Evolutionary conservation across 2,113 vertebrate species (phyloP), one percentile per base, ranked within the genome.

Genomic region (Leiothrix lutea): DNA sequence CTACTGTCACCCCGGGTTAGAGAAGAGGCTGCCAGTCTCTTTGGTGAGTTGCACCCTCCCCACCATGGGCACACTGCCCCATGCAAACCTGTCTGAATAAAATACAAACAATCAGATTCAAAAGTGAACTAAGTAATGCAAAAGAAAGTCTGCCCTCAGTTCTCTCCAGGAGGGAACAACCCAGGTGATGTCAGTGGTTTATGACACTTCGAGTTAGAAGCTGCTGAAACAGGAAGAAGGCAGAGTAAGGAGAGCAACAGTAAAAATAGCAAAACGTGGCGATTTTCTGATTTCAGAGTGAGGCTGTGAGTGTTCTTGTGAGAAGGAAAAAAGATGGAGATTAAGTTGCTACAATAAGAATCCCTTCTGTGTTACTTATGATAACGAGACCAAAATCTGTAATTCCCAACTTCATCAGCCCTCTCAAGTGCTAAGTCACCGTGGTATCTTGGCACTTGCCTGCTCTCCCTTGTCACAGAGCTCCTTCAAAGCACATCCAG

Each of bases 401-500:
- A 64, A 53, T 74, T 86, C 35, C 74, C 2, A 14, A 78, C 72
- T 80, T 73, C 75, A 88, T 31, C 75, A 86, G 75, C 44, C 42
- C 65, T 80, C 65, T 71, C 0, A 0, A 71, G 47, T 64, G 47
- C 92, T 65, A 51, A 48, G 35, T 73, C 85, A 88, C 82, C 67
- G 38, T 21, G 61, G 78, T 62, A 80, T 45, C 71, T n/a, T 40
- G 67, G 72, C 87, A 78, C 36, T 45, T 88, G 85, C 36, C 47
- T 80, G 80, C 51, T 93, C 51, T 64, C 87, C 64, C 90, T 82
- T 90, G 79, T 77, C 94, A 97, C 57, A 95, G 66, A 92, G 44
- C 71, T 96, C 93, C 92, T 80, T 56, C 85, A 92, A 90, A 93
- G 71, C 82, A 96, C 3, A 4, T 47, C 72, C 85, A 80, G 82